Base-by-base conservation (phyloP, 2,797 vertebrate genomes). In the Spheniscus humboldti region DNA sequence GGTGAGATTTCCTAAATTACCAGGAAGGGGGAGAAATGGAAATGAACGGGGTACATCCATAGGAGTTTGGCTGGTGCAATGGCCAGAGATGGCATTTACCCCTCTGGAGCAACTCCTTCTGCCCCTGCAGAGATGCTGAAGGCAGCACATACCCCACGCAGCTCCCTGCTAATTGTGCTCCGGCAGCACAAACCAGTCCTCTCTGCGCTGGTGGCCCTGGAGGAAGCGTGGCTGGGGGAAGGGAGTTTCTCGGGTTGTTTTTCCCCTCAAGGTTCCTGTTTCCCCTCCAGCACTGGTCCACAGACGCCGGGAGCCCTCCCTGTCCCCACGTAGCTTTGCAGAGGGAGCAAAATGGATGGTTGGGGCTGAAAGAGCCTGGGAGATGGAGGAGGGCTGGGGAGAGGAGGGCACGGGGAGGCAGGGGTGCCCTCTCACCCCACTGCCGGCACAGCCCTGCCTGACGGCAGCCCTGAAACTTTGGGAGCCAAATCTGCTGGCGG, bases 261-360 rank as follows among this genome's bases (percentile, higher is more conserved):
- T 94, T 93, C 88, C 83, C 84, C 50, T 93, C 74, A 39, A 9
- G 30, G 92, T 96, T 96, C 96, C 96, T 94, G 83, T 96, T 97
- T 96, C 73, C 76, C 86, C 90, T 94, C 43, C 73, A 96, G 33
- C 30, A 55, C 41, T 20, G 6, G 2, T 75, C 35, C 35, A 12
- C 12, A 7, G 74, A 35, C 79, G 19, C 74, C 3, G 17, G 78
- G 67, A 85, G 67, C 63, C 27, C 33, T 75, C 63, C 13, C 27
- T 13, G 11, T 68, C 45, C 71, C 45, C 50, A 45, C 1, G 10
- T 18, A 88, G 47, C 39, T 89, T 87, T 87, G 33, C 62, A 76
- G 59, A 75, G 14, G 31, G 37, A 89, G 18, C 10, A 57, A 64
- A 91, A 41, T 0, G 7, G 28, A 14, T 24, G 47, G 23, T 5